Conservation (phyloP, 1,140 invertebrate species). For the Octopus sinensis region DNA sequence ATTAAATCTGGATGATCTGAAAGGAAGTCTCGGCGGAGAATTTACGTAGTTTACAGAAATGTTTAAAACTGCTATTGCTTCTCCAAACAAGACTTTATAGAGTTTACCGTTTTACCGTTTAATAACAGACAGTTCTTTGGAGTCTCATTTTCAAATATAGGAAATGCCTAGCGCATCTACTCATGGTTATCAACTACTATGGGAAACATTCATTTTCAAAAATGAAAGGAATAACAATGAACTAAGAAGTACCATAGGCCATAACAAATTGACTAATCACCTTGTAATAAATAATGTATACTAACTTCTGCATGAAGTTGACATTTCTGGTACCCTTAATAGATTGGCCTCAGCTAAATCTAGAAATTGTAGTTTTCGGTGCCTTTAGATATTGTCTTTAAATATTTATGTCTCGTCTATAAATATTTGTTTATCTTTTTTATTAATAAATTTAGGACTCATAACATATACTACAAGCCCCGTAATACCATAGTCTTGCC, state of each 20-base stretch:
- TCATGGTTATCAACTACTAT: neutral
- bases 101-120: neutral
- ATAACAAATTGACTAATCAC: neutral
- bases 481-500: neutral
- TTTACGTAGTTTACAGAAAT: neutral
- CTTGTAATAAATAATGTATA: neutral
- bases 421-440: neutral
- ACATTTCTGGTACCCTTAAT: neutral
- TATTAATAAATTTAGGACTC: neutral
- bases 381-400: neutral
- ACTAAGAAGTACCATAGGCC: neutral
- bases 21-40: conserved; percentile 7
- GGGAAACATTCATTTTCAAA: neutral
- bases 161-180: neutral
- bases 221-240: neutral
- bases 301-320: neutral
- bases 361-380: neutral
- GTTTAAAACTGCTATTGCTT: neutral
- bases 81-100: conserved; percentile 2
- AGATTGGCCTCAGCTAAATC: neutral
- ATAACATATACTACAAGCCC: conserved; percentile 5
- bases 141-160: conserved; percentile 2
- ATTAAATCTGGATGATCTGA: conserved; percentile 5
- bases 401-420: neutral
- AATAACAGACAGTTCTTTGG: neutral